Base-by-base conservation (phyloP, 2,888 invertebrate genomes). In the Syrista parreyssii region DNA sequence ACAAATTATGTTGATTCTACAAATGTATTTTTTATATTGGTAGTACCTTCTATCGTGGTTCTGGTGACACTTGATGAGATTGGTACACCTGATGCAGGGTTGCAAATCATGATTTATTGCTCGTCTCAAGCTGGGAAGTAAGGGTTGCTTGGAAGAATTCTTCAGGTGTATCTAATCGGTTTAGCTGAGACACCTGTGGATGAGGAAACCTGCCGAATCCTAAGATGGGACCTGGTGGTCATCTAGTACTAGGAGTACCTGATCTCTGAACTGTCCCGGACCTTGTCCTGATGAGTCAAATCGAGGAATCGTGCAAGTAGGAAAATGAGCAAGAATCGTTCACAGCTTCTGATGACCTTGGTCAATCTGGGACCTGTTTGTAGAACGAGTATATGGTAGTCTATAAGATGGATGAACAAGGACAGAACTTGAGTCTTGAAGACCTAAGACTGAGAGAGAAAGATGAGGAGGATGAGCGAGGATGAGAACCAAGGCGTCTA, bases 401-500 rank as follows among this genome's bases (percentile, higher is more conserved):
- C 1, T 23, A 55, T 9, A 23, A 55, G 23, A 55, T 55, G 55
- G 15, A 55, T 55, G 55, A 55, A 55, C 55, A 71, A 32, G 71
- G 71, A 30, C 71, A 2, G 71, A 12, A 23, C 6, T 2, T 12
- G 69, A 76, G 75, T 68, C 68, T 75, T 68, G 81, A 75, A 79
- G 78, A 73, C 68, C 68, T 72, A n/a, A 36, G 68, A 11, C 36
- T n/a, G 35, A n/a, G 73, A 68, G 31, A 73, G 73, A 31, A 34
- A 74, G 55, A 36, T 11, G 34, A 35, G 15, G 74, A 76, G 79
- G 76, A 75, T 77, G 75, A 78, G 83, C 79, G 78, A 80, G 82
- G 84, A 86, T 85, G 81, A 82, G 83, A 83, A 86, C 85, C 85
- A 86, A 87, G 87, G 86, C 87, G 87, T 88, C 88, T 90, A 91